Conservation (phyloP, 2,888 invertebrate species). For the Plemyria rubiginata region DNA sequence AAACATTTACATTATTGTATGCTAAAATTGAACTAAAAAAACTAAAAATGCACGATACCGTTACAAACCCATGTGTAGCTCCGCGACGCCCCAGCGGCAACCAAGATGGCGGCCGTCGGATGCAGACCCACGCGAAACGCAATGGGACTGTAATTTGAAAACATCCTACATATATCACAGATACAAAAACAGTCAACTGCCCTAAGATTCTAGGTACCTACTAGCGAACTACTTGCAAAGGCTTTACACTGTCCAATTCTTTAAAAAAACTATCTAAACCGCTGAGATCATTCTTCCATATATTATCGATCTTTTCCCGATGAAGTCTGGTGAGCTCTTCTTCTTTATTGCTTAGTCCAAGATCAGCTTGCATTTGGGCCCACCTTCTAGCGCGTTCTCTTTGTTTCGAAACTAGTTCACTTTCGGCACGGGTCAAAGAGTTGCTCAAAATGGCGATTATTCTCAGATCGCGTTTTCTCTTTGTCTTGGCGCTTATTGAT, state of each 20-base stretch:
- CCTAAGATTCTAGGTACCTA: slow-evolving; percentile 53
- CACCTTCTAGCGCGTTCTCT: slow-evolving; percentile 86
- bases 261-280: slow-evolving; percentile 88
- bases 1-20: slow-evolving; percentile 64
- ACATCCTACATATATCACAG: slow-evolving; percentile 84
- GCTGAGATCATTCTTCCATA: slow-evolving; percentile 86
- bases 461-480: slow-evolving; percentile 85
- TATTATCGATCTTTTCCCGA: slow-evolving; percentile 75
- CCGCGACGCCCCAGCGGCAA: slow-evolving; percentile 84
- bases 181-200: slow-evolving; percentile 70
- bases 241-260: slow-evolving; percentile 86
- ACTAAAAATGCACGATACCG: slow-evolving; percentile 82
- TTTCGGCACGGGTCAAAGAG: slow-evolving; percentile 85
- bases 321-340: slow-evolving; percentile 75
- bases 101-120: slow-evolving; percentile 85
- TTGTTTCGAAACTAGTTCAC: slow-evolving; percentile 86
- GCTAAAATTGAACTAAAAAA: slow-evolving; percentile 65
- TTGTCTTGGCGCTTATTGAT: slow-evolving; percentile 83
- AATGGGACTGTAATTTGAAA: slow-evolving; percentile 85
- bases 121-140: slow-evolving; percentile 85
- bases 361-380: slow-evolving; percentile 83
- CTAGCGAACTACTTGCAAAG: slow-evolving; percentile 58
- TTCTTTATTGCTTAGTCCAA: slow-evolving; percentile 75
- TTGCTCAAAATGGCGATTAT: slow-evolving; percentile 87
- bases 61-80: slow-evolving; percentile 86